Evolutionary conservation across 1,140 invertebrate species (phyloP).

Genomic region (Polypedilum pembai): DNA sequence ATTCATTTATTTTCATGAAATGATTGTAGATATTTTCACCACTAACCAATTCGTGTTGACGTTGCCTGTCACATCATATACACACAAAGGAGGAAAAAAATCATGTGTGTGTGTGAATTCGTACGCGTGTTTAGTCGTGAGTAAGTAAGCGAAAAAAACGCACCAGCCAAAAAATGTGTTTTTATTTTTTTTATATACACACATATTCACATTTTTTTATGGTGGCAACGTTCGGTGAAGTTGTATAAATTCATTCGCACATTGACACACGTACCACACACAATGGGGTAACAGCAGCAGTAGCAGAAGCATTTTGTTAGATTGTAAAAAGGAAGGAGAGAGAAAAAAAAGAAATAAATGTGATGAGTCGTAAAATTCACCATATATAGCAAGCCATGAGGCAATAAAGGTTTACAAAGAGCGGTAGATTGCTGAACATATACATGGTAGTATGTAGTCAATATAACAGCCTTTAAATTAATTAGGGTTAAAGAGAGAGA

Average conservation of each 20-base stretch:
- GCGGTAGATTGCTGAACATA: background rate
- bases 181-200: background rate
- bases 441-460: background rate
- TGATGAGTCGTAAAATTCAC: constrained; percentile 17
- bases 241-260: background rate
- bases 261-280: constrained; percentile 4
- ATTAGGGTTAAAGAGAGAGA: constrained; percentile 11
- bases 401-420: constrained; percentile 4
- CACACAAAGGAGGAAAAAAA: background rate
- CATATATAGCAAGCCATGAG: constrained; percentile 2
- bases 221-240: background rate
- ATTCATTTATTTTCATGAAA: too few species aligned
- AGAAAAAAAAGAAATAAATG: constrained; percentile 3
- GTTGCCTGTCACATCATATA: constrained; percentile 62
- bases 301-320: constrained; percentile 1
- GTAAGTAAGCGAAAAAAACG: background rate
- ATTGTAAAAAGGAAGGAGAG: background rate
- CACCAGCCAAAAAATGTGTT: background rate
- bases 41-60: constrained; percentile 66
- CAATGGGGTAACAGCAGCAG: background rate
- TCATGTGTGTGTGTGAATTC: background rate
- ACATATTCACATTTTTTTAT: too few species aligned
- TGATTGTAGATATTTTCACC: too few species aligned
- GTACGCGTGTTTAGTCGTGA: background rate
- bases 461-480: constrained; percentile 26